A percentile compares a stretch with the other conserved stretches of the same genome.
Evolutionary conservation across 2,113 vertebrate species (phyloP).

Genomic region (Pelodiscus sinensis): DNA sequence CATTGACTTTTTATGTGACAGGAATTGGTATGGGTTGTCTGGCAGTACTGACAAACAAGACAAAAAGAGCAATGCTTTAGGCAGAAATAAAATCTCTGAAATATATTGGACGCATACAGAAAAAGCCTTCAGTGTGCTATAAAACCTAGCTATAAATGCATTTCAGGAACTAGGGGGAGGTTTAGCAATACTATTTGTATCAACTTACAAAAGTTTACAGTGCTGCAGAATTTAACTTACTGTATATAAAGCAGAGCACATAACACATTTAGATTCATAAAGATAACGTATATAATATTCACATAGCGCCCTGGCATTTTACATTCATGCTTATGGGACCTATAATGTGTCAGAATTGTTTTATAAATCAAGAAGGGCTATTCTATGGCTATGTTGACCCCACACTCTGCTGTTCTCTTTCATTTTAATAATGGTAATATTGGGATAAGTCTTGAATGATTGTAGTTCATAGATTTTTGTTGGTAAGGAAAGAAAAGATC

Average conservation of each 20-base stretch:
- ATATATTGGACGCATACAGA: background rate
- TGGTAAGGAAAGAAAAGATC: background rate
- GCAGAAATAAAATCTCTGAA: background rate
- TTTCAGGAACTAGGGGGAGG: background rate
- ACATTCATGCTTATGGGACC: background rate
- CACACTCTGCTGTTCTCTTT: background rate
- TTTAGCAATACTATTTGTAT: background rate
- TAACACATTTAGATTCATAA: background rate
- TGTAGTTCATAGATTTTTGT: background rate
- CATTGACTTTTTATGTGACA: background rate
- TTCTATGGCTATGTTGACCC: background rate
- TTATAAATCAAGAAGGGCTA: background rate
- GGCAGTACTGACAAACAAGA: background rate
- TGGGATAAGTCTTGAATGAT: background rate
- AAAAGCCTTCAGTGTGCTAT: background rate
- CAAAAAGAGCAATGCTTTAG: background rate
- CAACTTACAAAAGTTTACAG: background rate
- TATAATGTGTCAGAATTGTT: background rate
- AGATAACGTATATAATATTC: background rate
- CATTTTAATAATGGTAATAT: too few species aligned
- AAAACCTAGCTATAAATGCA: background rate
- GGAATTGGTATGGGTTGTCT: rapidly evolving
- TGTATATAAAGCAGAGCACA: background rate
- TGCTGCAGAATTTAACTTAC: background rate
- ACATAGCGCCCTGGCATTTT: background rate